Evolutionary conservation across 2,797 vertebrate species (phyloP).

Genomic region (Borostomias antarcticus): DNA sequence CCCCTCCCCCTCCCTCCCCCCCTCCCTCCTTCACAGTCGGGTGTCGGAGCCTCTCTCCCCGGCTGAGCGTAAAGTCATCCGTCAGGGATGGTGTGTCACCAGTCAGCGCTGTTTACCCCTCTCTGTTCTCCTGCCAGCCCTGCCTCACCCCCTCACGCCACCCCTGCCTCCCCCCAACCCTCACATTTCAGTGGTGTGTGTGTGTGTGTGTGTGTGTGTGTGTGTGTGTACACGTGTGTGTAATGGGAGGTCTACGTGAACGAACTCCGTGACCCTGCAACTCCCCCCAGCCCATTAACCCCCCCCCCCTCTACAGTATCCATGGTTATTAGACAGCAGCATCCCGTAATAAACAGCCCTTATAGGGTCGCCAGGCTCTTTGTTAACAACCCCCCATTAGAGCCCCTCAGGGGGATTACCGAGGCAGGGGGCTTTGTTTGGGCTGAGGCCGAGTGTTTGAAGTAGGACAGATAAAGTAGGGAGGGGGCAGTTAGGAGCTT

Average conservation of each 20-base stretch:
- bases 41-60: constrained; percentile 19
- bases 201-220: not conserved
- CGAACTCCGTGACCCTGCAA: not conserved
- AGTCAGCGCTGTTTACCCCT: constrained; percentile 58
- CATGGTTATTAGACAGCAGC: constrained; percentile 46
- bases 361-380: constrained; percentile 60
- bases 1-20: not conserved
- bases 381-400: constrained; percentile 58
- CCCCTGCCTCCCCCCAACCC: constrained; percentile 44
- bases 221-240: constrained; percentile 34
- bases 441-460: constrained; percentile 31
- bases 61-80: constrained; percentile 54
- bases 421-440: constrained; percentile 52
- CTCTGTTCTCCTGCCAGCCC: constrained; percentile 45
- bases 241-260: constrained; percentile 7
- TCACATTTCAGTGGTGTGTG: too few relatives aligned
- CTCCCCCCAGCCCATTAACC: constrained; percentile 26
- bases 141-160: constrained; percentile 51
- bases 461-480: constrained; percentile 57
- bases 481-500: constrained; percentile 16
- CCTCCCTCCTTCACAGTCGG: constrained; percentile 6
- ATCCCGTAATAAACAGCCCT: constrained; percentile 29
- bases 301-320: constrained; percentile 44
- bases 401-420: constrained; percentile 48
- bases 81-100: constrained; percentile 64